Conservation (phyloP, 1,140 invertebrate genomes). For the Teleogryllus occipitalis region DNA sequence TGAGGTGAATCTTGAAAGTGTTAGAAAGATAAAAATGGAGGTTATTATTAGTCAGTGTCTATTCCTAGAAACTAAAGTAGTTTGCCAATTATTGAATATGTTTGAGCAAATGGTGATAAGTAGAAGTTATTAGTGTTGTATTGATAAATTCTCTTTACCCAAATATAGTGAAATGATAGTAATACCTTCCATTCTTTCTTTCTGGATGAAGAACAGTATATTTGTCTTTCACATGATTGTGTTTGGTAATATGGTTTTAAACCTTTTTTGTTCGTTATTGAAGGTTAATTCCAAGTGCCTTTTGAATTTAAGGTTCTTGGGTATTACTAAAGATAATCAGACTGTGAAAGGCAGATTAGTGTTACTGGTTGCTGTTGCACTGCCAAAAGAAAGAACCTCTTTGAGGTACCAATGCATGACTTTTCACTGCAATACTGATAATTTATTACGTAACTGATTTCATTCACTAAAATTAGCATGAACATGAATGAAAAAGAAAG, state of each 20-base stretch:
- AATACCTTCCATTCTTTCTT: background rate
- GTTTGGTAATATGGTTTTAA: background rate
- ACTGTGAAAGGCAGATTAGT: background rate
- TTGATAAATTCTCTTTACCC: background rate
- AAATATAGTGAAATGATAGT: background rate
- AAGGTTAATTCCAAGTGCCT: background rate
- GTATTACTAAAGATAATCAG: background rate
- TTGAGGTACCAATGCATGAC: background rate
- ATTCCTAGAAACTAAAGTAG: background rate
- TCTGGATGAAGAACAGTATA: background rate
- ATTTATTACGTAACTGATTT: background rate
- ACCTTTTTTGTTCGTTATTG: background rate
- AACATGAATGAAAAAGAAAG: background rate
- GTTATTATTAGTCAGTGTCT: background rate
- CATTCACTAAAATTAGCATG: background rate
- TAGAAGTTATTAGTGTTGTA: background rate
- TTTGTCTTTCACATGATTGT: background rate
- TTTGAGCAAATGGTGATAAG: background rate
- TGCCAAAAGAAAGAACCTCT: background rate
- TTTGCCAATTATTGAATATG: background rate
- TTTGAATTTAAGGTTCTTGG: background rate
- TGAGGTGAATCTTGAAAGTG: background rate
- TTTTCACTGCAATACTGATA: background rate
- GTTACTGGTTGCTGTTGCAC: background rate
- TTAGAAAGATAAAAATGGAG: constrained; percentile 1